Evolutionary conservation across 2,888 invertebrate genomes (phyloP).

Genomic region (Choreutis nemorana): DNA sequence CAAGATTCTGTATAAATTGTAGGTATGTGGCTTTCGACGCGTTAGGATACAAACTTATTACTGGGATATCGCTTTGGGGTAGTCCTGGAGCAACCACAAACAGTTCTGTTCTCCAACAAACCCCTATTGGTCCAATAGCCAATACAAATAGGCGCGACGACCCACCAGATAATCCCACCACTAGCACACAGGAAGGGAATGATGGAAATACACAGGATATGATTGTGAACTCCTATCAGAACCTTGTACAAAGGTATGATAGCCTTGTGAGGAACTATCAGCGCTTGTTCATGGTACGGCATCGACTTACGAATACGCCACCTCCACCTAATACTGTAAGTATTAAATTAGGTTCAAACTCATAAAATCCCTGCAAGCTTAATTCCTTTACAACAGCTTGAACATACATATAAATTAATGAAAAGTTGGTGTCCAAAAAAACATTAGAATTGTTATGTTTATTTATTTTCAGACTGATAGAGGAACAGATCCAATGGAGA

Average conservation of each 20-base stretch:
- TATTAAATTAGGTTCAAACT: neutral
- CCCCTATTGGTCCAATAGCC: constrained; percentile 24
- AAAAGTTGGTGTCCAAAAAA: constrained; percentile 3
- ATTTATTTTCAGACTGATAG: constrained; percentile 66
- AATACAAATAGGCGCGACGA: constrained; percentile 29
- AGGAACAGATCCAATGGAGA: constrained; percentile 76
- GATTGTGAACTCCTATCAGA: constrained; percentile 57
- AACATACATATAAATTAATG: too few species aligned
- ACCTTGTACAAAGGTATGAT: constrained; percentile 57
- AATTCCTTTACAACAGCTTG: neutral
- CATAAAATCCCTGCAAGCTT: neutral
- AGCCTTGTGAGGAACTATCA: constrained; percentile 59
- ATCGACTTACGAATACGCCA: constrained; percentile 42
- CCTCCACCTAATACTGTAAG: constrained; percentile 48
- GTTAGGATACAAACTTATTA: constrained; percentile 81
- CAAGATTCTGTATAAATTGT: constrained; percentile 23
- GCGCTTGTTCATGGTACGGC: constrained; percentile 54
- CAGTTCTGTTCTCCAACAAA: constrained; percentile 25
- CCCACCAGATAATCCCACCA: constrained; percentile 22
- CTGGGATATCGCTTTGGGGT: constrained; percentile 74
- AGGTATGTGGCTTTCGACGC: constrained; percentile 88
- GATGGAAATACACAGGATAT: constrained; percentile 40
- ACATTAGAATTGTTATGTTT: constrained; percentile 1
- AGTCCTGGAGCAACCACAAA: constrained; percentile 20
- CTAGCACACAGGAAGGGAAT: constrained; percentile 25